A percentile compares a stretch with the other conserved stretches of the same genome.
Evolutionary conservation across 2,888 invertebrate genomes (phyloP).

Genomic region (Neocrepidodera transversa): DNA sequence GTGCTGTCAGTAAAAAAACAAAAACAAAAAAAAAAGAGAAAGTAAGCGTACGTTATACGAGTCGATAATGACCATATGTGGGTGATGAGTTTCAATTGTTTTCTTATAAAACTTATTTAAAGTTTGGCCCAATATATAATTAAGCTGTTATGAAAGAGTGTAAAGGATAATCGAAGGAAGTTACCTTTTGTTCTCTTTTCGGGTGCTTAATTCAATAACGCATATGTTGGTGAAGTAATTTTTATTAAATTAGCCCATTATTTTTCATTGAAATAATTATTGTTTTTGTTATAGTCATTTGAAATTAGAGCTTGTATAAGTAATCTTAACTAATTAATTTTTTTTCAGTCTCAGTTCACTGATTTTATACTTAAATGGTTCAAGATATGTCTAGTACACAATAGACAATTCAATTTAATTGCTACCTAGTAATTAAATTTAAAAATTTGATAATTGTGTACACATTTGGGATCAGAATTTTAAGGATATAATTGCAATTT

Average conservation of each 20-base stretch:
- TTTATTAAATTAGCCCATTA: slow-evolving; percentile 28
- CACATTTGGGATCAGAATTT: too few relatives aligned
- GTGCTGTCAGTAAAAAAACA: slow-evolving; percentile 39
- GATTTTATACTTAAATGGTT: too few relatives aligned
- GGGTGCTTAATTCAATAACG: slow-evolving; percentile 35
- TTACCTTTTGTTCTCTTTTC: slow-evolving; percentile 38
- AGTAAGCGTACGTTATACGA: slow-evolving; percentile 40
- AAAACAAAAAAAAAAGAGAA: slow-evolving; percentile 48
- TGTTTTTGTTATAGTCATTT: too few relatives aligned
- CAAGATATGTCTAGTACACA: too few relatives aligned
- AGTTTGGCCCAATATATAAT: slow-evolving; percentile 49
- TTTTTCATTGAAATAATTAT: slow-evolving; percentile 22
- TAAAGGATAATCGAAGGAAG: slow-evolving; percentile 41
- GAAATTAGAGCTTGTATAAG: too few relatives aligned
- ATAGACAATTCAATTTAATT: too few relatives aligned
- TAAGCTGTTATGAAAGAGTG: slow-evolving; percentile 48
- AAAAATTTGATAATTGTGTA: too few relatives aligned
- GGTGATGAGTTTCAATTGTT: slow-evolving; percentile 53
- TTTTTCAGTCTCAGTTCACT: too few relatives aligned
- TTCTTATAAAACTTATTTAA: slow-evolving; percentile 51
- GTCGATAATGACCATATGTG: slow-evolving; percentile 48
- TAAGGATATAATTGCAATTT: too few relatives aligned
- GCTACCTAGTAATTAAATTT: too few relatives aligned
- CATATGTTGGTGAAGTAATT: slow-evolving; percentile 31
- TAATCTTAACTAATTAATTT: too few relatives aligned